A percentile compares a stretch with the other conserved stretches of the same genome.
Evolutionary conservation across 2,113 vertebrate genomes (phyloP).

Genomic region (Hemiscyllium ocellatum): DNA sequence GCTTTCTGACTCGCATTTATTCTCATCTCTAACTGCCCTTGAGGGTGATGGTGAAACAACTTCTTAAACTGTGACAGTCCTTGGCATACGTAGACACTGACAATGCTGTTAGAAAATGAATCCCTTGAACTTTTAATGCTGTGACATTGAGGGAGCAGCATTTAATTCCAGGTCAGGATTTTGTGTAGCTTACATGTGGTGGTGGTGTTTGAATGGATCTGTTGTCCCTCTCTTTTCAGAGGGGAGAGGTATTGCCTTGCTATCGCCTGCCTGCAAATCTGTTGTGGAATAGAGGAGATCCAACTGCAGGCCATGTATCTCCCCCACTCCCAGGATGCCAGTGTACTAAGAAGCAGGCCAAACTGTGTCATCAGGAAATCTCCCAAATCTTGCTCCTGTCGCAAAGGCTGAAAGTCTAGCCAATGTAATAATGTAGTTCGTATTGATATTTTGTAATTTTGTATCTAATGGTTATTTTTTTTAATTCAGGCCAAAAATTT

Average conservation of each 20-base stretch:
- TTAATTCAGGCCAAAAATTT: conserved; percentile 75
- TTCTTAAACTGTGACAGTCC: no score
- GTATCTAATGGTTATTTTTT: background rate
- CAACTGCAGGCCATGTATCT: background rate
- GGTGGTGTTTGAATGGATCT: no score
- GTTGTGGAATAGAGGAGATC: background rate
- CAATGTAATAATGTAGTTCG: background rate
- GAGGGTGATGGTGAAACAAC: no score
- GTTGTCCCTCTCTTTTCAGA: no score
- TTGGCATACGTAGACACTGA: no score
- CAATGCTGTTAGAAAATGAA: no score
- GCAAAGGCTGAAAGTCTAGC: background rate
- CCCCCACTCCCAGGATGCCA: background rate
- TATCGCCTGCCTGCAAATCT: background rate
- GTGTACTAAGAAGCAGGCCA: background rate
- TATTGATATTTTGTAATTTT: background rate
- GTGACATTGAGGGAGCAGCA: no score
- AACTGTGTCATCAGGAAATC: background rate
- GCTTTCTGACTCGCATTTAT: no score
- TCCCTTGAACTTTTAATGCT: no score
- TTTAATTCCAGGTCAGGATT: no score
- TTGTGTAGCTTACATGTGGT: no score
- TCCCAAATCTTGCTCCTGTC: background rate
- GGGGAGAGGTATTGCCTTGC: background rate
- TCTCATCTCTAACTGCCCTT: no score